Evolutionary conservation across 2,797 vertebrate genomes (phyloP).

Genomic region (Poeciliopsis turneri): DNA sequence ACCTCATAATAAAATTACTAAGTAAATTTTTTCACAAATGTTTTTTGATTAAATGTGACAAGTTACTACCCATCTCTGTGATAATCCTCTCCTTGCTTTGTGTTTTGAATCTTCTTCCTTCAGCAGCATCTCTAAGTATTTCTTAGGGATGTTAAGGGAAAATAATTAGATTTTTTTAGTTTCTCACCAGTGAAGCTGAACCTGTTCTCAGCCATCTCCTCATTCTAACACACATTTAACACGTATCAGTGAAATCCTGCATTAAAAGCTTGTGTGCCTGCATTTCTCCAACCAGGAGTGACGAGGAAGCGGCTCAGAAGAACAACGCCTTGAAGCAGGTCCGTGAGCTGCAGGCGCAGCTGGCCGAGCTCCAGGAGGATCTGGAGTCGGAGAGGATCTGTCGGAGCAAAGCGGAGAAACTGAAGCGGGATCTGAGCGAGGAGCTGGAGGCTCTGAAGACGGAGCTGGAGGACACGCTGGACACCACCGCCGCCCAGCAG

Average conservation of each 20-base stretch:
- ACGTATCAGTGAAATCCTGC: background rate
- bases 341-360: constrained; percentile 94
- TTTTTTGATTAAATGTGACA: too few species aligned
- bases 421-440: constrained; percentile 95
- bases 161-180: background rate
- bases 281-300: constrained; percentile 79
- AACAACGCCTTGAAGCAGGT: constrained; percentile 93
- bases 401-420: constrained; percentile 95
- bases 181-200: background rate
- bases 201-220: too few species aligned
- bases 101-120: background rate
- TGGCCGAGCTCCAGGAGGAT: constrained; percentile 94
- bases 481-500: constrained; percentile 96
- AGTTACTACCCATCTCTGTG: background rate
- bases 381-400: constrained; percentile 93
- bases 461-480: constrained; percentile 95
- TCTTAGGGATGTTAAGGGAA: background rate
- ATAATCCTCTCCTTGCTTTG: background rate
- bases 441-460: constrained; percentile 97
- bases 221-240: too few species aligned
- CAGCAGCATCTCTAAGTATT: background rate
- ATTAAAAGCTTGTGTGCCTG: background rate
- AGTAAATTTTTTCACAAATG: too few species aligned
- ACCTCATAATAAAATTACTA: too few species aligned
- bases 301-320: constrained; percentile 92